Evolutionary conservation across 1,140 invertebrate genomes (phyloP).

Genomic region (Nephotettix cincticeps): DNA sequence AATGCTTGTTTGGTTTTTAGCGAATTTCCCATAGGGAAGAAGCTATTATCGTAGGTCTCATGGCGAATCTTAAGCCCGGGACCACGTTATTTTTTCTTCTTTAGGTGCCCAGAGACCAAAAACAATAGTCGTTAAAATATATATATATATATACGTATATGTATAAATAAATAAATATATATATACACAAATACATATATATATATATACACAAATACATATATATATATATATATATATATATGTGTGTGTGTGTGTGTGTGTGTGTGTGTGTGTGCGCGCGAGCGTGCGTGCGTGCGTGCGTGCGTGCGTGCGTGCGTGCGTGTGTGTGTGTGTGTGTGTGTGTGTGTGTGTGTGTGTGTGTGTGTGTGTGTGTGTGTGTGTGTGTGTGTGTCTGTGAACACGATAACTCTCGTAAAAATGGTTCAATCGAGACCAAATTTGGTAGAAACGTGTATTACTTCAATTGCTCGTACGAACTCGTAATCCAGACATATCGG

Average conservation of each 20-base stretch:
- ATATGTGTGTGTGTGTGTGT: background rate
- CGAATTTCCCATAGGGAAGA: background rate
- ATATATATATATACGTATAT: conserved; percentile 6
- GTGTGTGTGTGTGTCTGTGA: background rate
- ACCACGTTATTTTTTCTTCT: background rate
- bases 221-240: conserved; percentile 1
- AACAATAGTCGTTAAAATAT: background rate
- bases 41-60: background rate
- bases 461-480: background rate
- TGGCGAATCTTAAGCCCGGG: background rate
- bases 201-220: conserved; percentile 7
- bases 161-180: background rate
- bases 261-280: too few species aligned
- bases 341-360: too few species aligned
- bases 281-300: too few species aligned
- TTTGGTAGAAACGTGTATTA: background rate
- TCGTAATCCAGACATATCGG: background rate
- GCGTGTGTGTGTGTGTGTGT: too few species aligned
- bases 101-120: conserved; percentile 8
- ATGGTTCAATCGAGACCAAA: background rate
- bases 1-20: too few species aligned
- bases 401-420: background rate
- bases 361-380: background rate
- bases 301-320: too few species aligned
- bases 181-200: conserved; percentile 6